Evolutionary conservation across 2,888 invertebrate genomes (phyloP), one percentile per base, ranked within the genome.

Genomic region (Eupithecia subumbrata): DNA sequence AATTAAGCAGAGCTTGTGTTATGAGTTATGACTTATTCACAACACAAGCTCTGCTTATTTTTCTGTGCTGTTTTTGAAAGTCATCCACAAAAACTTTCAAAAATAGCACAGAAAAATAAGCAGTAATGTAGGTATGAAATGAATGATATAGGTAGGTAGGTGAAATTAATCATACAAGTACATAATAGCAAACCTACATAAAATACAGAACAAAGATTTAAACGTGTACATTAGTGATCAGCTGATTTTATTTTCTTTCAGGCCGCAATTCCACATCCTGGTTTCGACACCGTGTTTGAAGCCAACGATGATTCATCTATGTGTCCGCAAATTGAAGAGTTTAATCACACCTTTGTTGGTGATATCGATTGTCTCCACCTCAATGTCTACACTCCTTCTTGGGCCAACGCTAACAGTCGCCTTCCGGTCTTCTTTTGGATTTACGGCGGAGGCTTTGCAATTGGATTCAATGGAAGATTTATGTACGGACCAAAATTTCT

Each of bases 391-490:
- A 88, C 88, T 0, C 91, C 92, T 5, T 83, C 86, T 40, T 78
- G 81, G 9, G 87, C 86, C 0, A 87, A 79, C 22, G 78, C 84
- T 0, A 80, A 72, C 70, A 86, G 87, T 34, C 85, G 64, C 5
- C 79, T 89, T 0, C 88, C 92, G 0, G 91, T 91, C 0, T 71
- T 91, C 0, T 85, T 90, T 1, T 91, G 87, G 86, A 87, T 91
- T n/a, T 81, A 87, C 69, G 92, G 92, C 1, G 91, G 91, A 0
- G 79, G 78, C 2, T 90, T 87, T 72, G 5, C 25, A 0, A 70
- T 78, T 7, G 91, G 92, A 8, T 87, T 79, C 37, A 79, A 85
- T 3, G 84, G 85, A 2, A 84, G 84, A 78, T 82, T 76, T 18
- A 7, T 84, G 0, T 85, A 85, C 45, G 90, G 91, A 5, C 90